Conservation (phyloP, 2,888 invertebrate species). For the Apoda limacodes region DNA sequence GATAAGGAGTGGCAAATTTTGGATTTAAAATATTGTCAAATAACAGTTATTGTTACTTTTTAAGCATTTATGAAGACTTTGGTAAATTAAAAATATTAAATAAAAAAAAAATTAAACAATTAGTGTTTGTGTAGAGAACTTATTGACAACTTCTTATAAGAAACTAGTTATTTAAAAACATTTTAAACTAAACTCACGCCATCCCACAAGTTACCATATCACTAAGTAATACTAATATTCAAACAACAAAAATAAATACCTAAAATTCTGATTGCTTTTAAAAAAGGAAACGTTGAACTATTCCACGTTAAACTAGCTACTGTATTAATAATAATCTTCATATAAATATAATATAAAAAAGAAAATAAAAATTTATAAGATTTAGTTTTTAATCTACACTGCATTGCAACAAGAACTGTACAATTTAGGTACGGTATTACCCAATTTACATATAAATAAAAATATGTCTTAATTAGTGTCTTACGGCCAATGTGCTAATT, state of each 20-base stretch:
- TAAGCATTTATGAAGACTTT: too few species aligned
- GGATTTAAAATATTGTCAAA: too few species aligned
- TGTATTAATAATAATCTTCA: too few species aligned
- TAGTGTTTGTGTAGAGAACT: too few species aligned
- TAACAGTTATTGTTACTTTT: conserved; percentile 1
- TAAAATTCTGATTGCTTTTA: conserved; percentile 41
- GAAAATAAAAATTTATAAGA: conserved; percentile 48
- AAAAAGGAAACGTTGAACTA: conserved; percentile 40
- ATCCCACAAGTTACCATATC: conserved; percentile 31
- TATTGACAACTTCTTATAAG: too few species aligned
- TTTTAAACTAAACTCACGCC: conserved; percentile 25
- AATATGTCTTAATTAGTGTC: conserved; percentile 26
- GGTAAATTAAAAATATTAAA: background rate
- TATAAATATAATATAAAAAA: too few species aligned
- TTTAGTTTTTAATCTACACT: conserved; percentile 30
- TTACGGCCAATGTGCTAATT: conserved; percentile 52
- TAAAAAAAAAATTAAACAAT: too few species aligned
- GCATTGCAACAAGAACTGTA: conserved; percentile 23
- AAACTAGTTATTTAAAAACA: too few species aligned
- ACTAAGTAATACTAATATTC: conserved; percentile 38
- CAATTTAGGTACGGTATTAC: conserved; percentile 23
- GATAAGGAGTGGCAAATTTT: conserved; percentile 18
- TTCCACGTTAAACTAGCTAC: too few species aligned
- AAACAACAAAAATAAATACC: conserved; percentile 45
- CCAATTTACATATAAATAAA: too few species aligned